Conservation (phyloP, 2,888 invertebrate species). For the Diplazon laetatorius region DNA sequence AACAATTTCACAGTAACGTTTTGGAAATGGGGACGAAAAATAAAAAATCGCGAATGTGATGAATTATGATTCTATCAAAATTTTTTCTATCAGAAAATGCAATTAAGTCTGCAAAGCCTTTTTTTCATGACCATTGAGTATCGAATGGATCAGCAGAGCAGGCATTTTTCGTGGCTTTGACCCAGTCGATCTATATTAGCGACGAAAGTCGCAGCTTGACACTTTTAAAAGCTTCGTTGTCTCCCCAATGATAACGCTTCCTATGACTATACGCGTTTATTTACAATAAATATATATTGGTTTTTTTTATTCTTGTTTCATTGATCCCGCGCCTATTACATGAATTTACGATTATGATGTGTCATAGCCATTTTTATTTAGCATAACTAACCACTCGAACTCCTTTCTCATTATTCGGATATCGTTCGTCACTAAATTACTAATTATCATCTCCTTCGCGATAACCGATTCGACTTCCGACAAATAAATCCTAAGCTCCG, state of each 20-base stretch:
- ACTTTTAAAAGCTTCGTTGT: conserved; percentile 58
- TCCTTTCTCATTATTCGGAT: background rate
- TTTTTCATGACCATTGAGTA: background rate
- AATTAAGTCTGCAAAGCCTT: background rate
- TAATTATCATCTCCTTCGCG: conserved; percentile 51
- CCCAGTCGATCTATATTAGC: background rate
- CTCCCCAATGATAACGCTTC: conserved; percentile 60
- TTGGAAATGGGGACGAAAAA: too few species aligned
- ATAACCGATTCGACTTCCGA: conserved; percentile 37
- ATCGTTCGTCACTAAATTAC: background rate
- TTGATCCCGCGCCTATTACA: conserved; percentile 80
- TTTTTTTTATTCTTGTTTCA: conserved; percentile 67
- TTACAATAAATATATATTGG: conserved; percentile 77
- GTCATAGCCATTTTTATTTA: conserved; percentile 76
- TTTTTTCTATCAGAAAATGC: background rate
- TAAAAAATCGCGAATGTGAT: too few species aligned
- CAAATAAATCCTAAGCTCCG: conserved; percentile 48
- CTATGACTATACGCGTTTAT: conserved; percentile 70
- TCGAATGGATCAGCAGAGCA: background rate
- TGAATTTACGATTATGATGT: conserved; percentile 80
- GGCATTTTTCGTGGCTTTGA: conserved; percentile 4
- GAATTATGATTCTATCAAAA: too few species aligned
- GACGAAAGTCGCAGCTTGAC: conserved; percentile 1
- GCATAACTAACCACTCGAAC: conserved; percentile 64
- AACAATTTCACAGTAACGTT: too few species aligned